Evolutionary conservation across 2,113 vertebrate species (phyloP).

Genomic region (Galemys pyrenaicus): DNA sequence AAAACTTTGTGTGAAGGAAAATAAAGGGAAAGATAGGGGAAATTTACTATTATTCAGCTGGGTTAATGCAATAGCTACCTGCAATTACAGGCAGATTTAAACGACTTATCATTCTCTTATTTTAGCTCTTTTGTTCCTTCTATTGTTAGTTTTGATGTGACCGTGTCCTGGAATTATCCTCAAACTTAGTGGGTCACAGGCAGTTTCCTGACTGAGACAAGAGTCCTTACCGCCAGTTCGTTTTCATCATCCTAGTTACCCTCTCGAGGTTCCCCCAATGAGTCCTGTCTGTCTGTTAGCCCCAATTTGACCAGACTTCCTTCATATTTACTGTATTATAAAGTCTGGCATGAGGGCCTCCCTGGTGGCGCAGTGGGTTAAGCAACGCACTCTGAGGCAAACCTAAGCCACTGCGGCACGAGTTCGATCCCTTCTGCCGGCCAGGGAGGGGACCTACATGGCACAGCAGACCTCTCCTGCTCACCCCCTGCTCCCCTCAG

Average conservation of each 20-base stretch:
- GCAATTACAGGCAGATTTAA: conserved; percentile 15
- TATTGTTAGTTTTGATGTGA: background rate
- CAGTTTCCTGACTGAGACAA: background rate
- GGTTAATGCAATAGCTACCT: background rate
- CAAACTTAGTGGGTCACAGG: background rate
- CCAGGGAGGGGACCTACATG: too few relatives aligned
- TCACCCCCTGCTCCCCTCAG: too few relatives aligned
- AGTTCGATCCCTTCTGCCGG: too few relatives aligned
- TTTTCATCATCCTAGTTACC: background rate
- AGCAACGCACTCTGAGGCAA: too few relatives aligned
- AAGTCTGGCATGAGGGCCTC: background rate
- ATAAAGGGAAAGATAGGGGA: background rate
- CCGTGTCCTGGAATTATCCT: background rate
- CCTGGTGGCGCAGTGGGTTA: too few relatives aligned
- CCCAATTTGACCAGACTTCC: background rate
- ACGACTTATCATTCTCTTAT: background rate
- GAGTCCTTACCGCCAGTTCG: background rate
- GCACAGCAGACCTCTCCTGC: too few relatives aligned
- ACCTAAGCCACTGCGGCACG: too few relatives aligned
- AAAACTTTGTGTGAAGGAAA: background rate
- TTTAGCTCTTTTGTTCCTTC: conserved; percentile 1
- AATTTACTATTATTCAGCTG: background rate
- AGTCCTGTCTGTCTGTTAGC: background rate
- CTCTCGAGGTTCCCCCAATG: background rate
- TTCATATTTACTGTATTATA: background rate